Conservation (phyloP, 1,140 invertebrate species). For the Neuroterus valhalla region DNA sequence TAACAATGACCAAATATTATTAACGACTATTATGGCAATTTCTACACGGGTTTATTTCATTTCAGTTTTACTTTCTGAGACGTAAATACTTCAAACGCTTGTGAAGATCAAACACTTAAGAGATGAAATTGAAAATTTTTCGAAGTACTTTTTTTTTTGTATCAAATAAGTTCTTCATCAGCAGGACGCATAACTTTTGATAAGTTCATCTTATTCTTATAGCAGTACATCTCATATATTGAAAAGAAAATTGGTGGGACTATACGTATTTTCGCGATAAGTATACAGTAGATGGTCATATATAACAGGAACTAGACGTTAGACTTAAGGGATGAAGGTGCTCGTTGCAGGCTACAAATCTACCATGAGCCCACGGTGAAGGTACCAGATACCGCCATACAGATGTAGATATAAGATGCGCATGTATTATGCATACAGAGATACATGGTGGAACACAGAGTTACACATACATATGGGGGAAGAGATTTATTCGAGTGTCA, state of each 20-base stretch:
- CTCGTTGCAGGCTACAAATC: conserved; percentile 68
- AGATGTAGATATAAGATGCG: conserved; percentile 34
- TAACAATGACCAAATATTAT: no score
- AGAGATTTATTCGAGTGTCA: conserved; percentile 21
- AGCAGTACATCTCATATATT: no score
- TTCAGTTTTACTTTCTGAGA: no score
- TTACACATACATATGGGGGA: conserved; percentile 15
- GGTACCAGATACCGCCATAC: conserved; percentile 58
- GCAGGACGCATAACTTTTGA: no score
- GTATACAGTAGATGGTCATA: conserved; percentile 65
- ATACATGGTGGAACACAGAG: conserved; percentile 25
- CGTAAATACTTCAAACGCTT: no score
- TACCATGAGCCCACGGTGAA: conserved; percentile 65
- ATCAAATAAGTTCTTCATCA: no score
- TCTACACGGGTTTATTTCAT: no score
- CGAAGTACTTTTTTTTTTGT: no score
- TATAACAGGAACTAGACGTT: conserved; percentile 67
- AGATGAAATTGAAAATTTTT: no score
- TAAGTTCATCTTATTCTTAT: no score
- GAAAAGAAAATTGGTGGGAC: conserved; percentile 33
- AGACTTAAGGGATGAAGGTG: conserved; percentile 69
- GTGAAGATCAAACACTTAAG: no score
- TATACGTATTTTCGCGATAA: conserved; percentile 65
- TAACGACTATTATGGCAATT: no score
- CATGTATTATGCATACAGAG: conserved; percentile 27